Evolutionary conservation across 1,140 invertebrate genomes (phyloP), one percentile per base, ranked within the genome.

Genomic region (Brachionus sp.): DNA sequence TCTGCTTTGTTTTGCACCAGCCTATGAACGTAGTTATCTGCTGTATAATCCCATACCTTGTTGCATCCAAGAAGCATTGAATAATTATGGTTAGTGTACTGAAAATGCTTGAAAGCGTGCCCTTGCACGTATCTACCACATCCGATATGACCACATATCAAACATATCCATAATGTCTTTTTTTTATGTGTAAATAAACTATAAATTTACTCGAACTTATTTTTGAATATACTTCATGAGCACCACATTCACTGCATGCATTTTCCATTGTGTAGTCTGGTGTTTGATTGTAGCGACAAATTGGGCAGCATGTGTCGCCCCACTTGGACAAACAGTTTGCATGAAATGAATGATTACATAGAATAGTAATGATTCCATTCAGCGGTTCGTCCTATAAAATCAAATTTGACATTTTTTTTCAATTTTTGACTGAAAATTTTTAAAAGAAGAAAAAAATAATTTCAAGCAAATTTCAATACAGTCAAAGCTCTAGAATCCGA

Each of bases 271-370:
- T 89, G 1, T 93, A 91, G 62, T 88, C 95, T 5, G 97, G 97
- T 7, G 95, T 98, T 90, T 97, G 95, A 84, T 94, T 93, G 84
- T 88, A 89, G 23, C 89, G 86, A 86, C 89, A 90, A 6, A 90
- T 88, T 6, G 89, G 89, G 85, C 89, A 90, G 75, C 88, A 95
- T 23, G 93, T 94, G 88, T 98, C 96, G n/a, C 94, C 93, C 96
- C 97, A 99, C 88, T 98, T 94, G 77, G 94, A 92, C 37, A 99
- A 90, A 89, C 97, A 99, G 85, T 92, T 92, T 16, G 94, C 93
- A 90, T 99, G 98, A 89, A 98, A 99, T 0, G 95, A 93, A 90
- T 99, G 98, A 90, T 98, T 98, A 87, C 98, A 99, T 39, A 99
- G 91, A 86, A 99, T 97, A 5, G 96, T 98, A 78, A 99, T 90